A percentile compares a stretch with the other conserved stretches of the same genome.
These are phyloP conservation scores for Pomatorhinus ruficollis DNA, from an alignment of 2,113 vertebrate species.

Conservation along the genomic window DNA sequence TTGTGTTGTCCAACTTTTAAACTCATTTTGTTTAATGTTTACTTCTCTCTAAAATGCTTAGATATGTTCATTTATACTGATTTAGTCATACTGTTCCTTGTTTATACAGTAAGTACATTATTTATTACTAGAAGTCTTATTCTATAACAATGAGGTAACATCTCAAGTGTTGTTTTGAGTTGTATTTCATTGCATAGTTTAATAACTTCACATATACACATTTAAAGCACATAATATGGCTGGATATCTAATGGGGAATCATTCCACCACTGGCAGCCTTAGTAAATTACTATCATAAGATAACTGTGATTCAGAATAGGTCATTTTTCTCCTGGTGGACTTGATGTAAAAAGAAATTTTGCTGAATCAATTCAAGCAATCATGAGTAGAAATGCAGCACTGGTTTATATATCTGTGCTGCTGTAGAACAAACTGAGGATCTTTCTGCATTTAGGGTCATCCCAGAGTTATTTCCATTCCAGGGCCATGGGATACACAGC, in stretches of 20 bases:
- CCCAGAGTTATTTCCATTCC: not conserved
- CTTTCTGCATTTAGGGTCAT: not conserved
- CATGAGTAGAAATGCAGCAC: not conserved
- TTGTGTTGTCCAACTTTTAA: not conserved
- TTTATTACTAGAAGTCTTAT: not conserved
- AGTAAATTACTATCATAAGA: not conserved
- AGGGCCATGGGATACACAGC: not conserved
- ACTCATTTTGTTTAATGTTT: not conserved
- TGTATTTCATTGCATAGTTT: not conserved
- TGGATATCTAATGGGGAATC: not conserved
- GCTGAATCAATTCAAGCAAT: not conserved
- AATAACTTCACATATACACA: not conserved
- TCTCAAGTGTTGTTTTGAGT: not conserved
- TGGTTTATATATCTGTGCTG: not conserved
- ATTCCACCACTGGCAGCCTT: not conserved
- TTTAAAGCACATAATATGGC: not conserved
- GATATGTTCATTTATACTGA: not conserved
- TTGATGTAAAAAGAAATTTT: not conserved
- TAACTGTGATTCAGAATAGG: not conserved
- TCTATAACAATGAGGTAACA: not conserved
- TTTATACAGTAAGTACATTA: not conserved
- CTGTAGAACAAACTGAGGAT: not conserved
- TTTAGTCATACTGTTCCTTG: not conserved
- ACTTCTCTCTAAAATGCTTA: not conserved
- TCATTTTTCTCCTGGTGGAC: not conserved